phyloP scores from a whole-genome alignment of 2,797 vertebrate genomes.

The Amblyopsis hoosieri region DNA sequence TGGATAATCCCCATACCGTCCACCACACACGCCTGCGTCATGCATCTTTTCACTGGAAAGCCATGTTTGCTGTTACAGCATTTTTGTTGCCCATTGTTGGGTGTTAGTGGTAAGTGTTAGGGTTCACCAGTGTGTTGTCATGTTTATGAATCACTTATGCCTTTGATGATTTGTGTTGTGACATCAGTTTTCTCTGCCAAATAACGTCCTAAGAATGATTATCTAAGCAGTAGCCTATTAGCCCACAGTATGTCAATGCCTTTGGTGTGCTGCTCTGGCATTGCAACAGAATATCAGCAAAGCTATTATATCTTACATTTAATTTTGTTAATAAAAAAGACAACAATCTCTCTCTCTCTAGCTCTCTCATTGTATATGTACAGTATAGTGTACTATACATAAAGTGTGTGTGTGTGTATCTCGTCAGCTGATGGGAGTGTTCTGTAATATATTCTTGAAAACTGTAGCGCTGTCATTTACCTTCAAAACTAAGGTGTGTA shows the following conservation, averaged over 20 bases:
- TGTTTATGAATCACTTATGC: conserved; percentile 41
- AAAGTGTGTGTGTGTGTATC: too few relatives aligned
- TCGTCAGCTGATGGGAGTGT: conserved; percentile 8
- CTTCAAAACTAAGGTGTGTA: conserved; percentile 55
- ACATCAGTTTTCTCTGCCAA: conserved; percentile 55
- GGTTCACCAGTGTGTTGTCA: conserved; percentile 60
- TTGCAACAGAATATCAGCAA: conserved; percentile 12
- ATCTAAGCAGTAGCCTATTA: neutral
- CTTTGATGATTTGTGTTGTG: conserved; percentile 50
- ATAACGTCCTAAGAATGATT: conserved; percentile 46
- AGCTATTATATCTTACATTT: conserved; percentile 10
- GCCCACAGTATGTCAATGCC: neutral
- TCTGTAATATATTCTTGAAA: conserved; percentile 37
- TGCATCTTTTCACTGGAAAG: conserved; percentile 43
- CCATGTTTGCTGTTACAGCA: conserved; percentile 62
- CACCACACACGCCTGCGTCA: conserved; percentile 60
- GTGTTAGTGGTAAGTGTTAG: conserved; percentile 46
- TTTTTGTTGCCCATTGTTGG: conserved; percentile 42
- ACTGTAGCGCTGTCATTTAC: conserved; percentile 44
- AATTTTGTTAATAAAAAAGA: conserved; percentile 21
- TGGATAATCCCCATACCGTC: conserved; percentile 43
- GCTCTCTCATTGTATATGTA: too few relatives aligned
- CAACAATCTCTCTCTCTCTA: too few relatives aligned
- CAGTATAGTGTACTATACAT: too few relatives aligned
- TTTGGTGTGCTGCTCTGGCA: too few relatives aligned